Percentiles rank a stretch among this genome's conserved stretches.
Conservation (phyloP, 2,113 vertebrate species). For the Vicugna pacos region DNA sequence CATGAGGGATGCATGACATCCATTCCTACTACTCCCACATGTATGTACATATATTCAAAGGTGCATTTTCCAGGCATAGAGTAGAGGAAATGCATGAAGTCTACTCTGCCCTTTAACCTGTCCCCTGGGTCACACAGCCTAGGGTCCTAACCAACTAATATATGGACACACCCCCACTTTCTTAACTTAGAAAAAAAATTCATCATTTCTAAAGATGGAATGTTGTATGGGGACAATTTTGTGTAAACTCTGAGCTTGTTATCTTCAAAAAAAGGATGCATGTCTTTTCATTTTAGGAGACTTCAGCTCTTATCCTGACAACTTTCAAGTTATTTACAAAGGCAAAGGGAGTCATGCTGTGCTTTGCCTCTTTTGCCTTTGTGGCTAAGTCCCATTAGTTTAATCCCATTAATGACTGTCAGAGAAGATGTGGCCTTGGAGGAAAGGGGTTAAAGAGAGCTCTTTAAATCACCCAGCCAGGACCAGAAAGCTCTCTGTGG, state of each 20-base stretch:
- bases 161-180: background rate
- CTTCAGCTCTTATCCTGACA: conserved; percentile 19
- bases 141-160: background rate
- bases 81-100: background rate
- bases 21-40: background rate
- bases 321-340: conserved; percentile 53
- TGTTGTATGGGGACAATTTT: conserved; percentile 38
- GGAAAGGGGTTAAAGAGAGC: conserved; percentile 37
- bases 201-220: conserved; percentile 10
- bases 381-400: conserved; percentile 27
- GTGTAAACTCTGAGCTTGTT: conserved; percentile 44
- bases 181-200: conserved; percentile 28
- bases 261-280: conserved; percentile 3
- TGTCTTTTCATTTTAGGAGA: conserved; percentile 56
- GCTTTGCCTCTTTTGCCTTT: conserved; percentile 52
- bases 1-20: background rate
- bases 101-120: background rate
- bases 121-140: background rate
- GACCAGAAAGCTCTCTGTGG: background rate
- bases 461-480: background rate
- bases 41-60: background rate
- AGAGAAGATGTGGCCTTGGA: conserved; percentile 48
- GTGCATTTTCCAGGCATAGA: background rate
- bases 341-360: conserved; percentile 41
- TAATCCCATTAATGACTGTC: conserved; percentile 50